Evolutionary conservation across 2,888 invertebrate species (phyloP).

Genomic region (Spicauda simplicius): DNA sequence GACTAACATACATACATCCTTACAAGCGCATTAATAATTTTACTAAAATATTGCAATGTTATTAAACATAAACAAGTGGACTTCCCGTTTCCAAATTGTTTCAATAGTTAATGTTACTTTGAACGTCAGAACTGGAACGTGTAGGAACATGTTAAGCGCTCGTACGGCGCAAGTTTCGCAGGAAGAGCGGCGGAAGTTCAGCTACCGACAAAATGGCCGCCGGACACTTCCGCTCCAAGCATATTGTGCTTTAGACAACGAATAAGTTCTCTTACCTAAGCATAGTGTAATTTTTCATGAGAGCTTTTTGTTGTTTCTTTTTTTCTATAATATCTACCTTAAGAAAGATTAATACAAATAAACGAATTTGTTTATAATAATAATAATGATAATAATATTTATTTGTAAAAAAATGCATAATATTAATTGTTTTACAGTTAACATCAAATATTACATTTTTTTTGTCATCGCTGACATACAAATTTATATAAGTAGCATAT

Average conservation of each 20-base stretch:
- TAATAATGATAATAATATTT: too few relatives aligned
- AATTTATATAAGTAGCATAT: too few relatives aligned
- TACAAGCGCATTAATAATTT: too few relatives aligned
- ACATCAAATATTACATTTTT: too few relatives aligned
- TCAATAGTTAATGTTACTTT: constrained; percentile 6
- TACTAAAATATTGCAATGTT: too few relatives aligned
- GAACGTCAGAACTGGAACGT: constrained; percentile 27
- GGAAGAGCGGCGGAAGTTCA: constrained; percentile 59
- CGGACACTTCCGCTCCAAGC: constrained; percentile 61
- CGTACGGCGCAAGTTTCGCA: constrained; percentile 44
- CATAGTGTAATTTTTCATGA: constrained; percentile 8
- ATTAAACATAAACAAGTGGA: neutral
- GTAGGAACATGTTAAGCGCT: constrained; percentile 45
- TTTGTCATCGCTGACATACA: too few relatives aligned
- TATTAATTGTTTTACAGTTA: too few relatives aligned
- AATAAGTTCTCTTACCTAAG: constrained; percentile 2
- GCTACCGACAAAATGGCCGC: constrained; percentile 72
- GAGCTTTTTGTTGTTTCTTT: neutral
- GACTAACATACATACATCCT: too few relatives aligned
- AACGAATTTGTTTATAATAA: too few relatives aligned
- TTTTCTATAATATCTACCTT: too few relatives aligned
- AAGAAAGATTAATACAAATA: too few relatives aligned
- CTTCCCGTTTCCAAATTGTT: neutral
- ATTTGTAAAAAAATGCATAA: too few relatives aligned
- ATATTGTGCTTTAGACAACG: constrained; percentile 46